phyloP scores from a whole-genome alignment of 2,888 invertebrate genomes.

The Xanthostigma xanthostigma region DNA sequence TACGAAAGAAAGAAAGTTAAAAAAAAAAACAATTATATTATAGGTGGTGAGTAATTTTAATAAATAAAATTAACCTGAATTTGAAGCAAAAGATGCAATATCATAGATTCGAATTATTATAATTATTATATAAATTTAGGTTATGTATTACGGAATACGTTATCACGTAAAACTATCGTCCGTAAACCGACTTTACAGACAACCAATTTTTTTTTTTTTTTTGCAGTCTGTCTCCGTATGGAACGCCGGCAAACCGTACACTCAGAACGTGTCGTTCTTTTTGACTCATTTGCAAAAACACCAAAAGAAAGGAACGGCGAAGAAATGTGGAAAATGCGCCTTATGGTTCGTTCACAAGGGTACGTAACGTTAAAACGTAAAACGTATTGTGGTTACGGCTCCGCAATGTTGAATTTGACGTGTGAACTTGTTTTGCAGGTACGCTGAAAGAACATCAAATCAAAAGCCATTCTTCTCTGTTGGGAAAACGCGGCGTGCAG shows the following conservation, averaged over 20 bases:
- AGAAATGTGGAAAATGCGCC: conserved; percentile 57
- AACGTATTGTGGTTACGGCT: conserved; percentile 18
- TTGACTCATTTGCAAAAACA: conserved; percentile 58
- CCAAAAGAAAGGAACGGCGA: conserved; percentile 42
- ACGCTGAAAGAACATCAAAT: conserved; percentile 42
- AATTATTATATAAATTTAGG: no score
- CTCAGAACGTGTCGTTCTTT: conserved; percentile 48
- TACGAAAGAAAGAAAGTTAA: no score
- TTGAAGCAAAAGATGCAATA: no score
- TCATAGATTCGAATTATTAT: no score
- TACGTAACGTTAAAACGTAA: conserved; percentile 25
- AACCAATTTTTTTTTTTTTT: conserved; percentile 1
- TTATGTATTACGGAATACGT: no score
- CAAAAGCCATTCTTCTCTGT: conserved; percentile 30
- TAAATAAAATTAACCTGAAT: no score
- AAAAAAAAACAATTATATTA: no score
- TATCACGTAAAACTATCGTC: no score
- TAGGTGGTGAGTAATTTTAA: no score
- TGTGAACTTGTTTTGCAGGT: conserved; percentile 24
- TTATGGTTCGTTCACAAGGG: conserved; percentile 62
- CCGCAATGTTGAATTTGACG: conserved; percentile 7
- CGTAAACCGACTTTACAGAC: no score
- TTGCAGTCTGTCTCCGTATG: conserved; percentile 31
- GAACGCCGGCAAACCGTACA: conserved; percentile 35
- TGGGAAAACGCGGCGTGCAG: conserved; percentile 22